Conservation (phyloP, 2,113 vertebrate species). For the Sprattus sprattus region DNA sequence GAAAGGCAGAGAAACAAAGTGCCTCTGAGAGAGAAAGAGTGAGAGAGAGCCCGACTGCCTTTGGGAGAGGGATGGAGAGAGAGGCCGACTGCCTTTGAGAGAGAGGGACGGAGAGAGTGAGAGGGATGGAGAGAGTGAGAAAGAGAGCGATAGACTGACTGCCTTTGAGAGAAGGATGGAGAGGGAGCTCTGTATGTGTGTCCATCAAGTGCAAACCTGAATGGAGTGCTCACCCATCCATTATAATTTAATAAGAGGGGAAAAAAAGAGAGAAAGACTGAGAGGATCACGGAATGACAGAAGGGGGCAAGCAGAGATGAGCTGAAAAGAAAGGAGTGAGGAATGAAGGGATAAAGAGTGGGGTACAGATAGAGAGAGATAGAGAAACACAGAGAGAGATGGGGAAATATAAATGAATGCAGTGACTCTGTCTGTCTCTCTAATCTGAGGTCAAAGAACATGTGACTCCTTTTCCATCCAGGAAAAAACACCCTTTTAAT, state of each 20-base stretch:
- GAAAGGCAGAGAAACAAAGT: background rate
- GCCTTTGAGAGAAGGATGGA: background rate
- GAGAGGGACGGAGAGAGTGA: background rate
- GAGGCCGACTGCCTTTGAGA: background rate
- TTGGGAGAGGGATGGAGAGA: too few relatives aligned
- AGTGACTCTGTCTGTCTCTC: background rate
- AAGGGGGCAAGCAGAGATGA: background rate
- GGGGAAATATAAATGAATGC: background rate
- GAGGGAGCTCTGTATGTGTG: background rate
- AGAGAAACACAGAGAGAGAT: background rate
- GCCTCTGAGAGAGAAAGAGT: background rate
- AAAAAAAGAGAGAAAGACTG: background rate
- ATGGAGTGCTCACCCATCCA: conserved; percentile 23
- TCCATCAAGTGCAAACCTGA: conserved; percentile 20
- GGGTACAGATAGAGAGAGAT: background rate
- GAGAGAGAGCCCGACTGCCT: background rate
- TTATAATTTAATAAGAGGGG: conserved; percentile 44
- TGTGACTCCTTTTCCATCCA: background rate
- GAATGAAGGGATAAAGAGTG: background rate
- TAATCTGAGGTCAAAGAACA: conserved; percentile 5
- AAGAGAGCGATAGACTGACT: background rate
- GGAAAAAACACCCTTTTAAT: background rate
- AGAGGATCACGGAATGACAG: background rate
- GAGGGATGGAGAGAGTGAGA: background rate
- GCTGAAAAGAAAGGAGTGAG: background rate